These are phyloP conservation scores for Okapia johnstoni DNA, from an alignment of 2,113 vertebrate species.

Conservation along the genomic window DNA sequence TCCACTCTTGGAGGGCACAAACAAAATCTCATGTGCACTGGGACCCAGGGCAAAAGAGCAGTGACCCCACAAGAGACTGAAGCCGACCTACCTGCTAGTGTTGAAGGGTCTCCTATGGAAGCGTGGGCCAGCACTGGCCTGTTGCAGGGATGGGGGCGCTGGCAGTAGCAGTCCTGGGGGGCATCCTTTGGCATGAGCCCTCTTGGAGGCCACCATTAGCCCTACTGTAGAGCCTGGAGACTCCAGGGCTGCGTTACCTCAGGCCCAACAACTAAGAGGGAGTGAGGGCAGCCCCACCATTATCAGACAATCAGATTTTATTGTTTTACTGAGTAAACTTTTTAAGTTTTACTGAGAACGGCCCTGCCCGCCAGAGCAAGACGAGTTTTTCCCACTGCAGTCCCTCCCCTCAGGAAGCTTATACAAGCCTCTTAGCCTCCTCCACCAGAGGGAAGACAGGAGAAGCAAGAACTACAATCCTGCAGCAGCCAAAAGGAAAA, in stretches of 20 bases:
- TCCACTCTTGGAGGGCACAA: background rate
- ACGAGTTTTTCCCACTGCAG: background rate
- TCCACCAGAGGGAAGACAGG: background rate
- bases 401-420: background rate
- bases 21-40: background rate
- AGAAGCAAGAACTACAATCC: background rate
- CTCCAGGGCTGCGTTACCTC: background rate
- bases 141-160: rapidly evolving
- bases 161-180: background rate
- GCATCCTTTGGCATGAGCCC: background rate
- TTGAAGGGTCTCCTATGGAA: background rate
- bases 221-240: background rate
- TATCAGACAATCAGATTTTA: background rate
- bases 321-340: background rate
- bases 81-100: background rate
- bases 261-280: background rate
- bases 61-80: background rate
- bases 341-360: background rate
- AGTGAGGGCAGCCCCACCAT: background rate
- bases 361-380: background rate
- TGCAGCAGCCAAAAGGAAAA: background rate
- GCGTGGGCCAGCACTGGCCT: background rate
- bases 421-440: background rate
- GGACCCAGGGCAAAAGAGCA: background rate
- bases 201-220: background rate